Conservation (phyloP, 2,888 invertebrate genomes). For the Leptura quadrifasciata region DNA sequence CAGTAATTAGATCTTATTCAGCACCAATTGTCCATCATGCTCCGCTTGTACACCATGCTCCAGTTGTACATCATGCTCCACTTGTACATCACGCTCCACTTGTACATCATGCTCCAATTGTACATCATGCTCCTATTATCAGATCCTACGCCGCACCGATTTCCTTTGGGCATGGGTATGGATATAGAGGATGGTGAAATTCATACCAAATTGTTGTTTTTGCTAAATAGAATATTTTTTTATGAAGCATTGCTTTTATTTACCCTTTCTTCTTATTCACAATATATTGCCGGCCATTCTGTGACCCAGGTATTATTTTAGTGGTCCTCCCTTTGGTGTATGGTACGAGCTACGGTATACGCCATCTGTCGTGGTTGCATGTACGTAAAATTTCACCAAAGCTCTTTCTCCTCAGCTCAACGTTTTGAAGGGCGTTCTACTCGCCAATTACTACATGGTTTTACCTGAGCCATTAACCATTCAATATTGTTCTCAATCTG, state of each 20-base stretch:
- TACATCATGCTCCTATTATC: slow-evolving; percentile 7
- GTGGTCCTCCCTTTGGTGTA: too few species aligned
- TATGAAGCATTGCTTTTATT: not conserved
- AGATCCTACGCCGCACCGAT: slow-evolving; percentile 5
- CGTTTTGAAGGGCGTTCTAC: too few species aligned
- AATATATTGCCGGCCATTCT: too few species aligned
- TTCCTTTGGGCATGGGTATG: not conserved
- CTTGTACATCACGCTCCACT: not conserved
- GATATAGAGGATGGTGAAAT: slow-evolving; percentile 17
- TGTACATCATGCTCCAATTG: not conserved
- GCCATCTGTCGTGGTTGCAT: too few species aligned
- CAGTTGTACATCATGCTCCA: not conserved
- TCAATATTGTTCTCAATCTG: too few species aligned
- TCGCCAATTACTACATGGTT: too few species aligned
- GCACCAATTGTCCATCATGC: not conserved
- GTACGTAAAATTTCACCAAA: too few species aligned
- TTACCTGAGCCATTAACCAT: too few species aligned
- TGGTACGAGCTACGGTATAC: too few species aligned
- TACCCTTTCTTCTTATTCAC: too few species aligned
- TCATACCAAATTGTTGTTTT: not conserved
- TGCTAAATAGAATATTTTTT: slow-evolving; percentile 28
- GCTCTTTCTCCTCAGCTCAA: too few species aligned
- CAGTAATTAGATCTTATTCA: not conserved
- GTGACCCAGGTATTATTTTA: too few species aligned
- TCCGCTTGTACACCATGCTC: not conserved